Evolutionary conservation across 2,888 invertebrate genomes (phyloP).

Genomic region (Lithophane ornitopus): DNA sequence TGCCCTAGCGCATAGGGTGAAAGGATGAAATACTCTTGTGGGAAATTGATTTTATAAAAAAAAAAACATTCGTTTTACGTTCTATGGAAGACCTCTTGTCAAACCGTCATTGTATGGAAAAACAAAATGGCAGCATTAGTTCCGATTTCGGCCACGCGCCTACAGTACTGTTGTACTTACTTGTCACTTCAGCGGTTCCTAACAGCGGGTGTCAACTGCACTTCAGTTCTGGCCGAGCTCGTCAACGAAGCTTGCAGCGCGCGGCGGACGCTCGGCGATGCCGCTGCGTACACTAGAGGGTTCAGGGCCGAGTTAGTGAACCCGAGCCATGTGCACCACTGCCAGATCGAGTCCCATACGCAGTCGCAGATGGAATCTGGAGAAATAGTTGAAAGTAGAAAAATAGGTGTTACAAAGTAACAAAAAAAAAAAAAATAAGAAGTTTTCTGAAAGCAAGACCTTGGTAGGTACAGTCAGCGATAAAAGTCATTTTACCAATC

Average conservation of each 20-base stretch:
- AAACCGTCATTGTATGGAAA: too few species aligned
- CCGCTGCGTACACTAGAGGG: constrained; percentile 92
- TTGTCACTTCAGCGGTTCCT: constrained; percentile 58
- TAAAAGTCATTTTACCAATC: too few species aligned
- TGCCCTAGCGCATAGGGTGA: too few species aligned
- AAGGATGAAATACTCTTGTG: too few species aligned
- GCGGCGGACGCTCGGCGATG: constrained; percentile 81
- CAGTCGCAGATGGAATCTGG: constrained; percentile 88
- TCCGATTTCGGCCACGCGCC: too few species aligned
- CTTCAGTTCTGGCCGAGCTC: constrained; percentile 67
- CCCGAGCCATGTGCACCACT: constrained; percentile 93
- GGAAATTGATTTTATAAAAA: too few species aligned
- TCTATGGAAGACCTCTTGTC: too few species aligned
- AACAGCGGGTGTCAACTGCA: constrained; percentile 69
- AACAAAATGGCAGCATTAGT: too few species aligned
- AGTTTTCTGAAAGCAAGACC: not conserved
- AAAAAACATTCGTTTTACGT: too few species aligned
- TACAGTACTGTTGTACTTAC: too few species aligned
- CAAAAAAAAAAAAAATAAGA: not conserved
- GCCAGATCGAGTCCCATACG: constrained; percentile 89
- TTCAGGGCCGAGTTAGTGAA: constrained; percentile 93
- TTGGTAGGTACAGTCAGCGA: too few species aligned
- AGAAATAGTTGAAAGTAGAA: constrained; percentile 13
- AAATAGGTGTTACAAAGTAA: not conserved
- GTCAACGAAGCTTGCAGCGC: constrained; percentile 77